Evolutionary conservation across 2,888 invertebrate genomes (phyloP), one percentile per base, ranked within the genome.

Genomic region (Lepidochrysops patricia): DNA sequence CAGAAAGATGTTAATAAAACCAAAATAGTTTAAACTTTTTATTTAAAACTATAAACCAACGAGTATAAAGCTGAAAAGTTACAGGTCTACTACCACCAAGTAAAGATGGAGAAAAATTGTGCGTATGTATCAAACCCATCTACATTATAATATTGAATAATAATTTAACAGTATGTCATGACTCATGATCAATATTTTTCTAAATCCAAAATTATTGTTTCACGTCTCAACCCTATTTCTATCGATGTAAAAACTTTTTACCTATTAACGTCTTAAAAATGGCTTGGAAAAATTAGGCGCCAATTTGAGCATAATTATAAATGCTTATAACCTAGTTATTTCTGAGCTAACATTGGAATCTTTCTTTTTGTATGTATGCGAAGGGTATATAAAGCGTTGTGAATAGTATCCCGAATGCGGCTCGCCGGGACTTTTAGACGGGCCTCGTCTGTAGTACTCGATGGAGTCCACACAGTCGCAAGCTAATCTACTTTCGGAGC

Each of bases 401-500:
- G 88, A 76, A 65, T 89, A 89, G 68, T 88, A 89, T 3, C 77
- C 76, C 1, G 80, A 70, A 60, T 84, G 82, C 1, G 75, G 63
- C 4, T 87, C 86, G 4, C 72, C 80, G 0, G 85, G 76, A 61
- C 79, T 85, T 62, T 86, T 84, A 49, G 69, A 70, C 26, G 73
- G 68, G 58, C 72, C 80, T 62, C 83, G 73, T 23, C 87, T 79
- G 63, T 87, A 87, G 64, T 85, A 87, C 58, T 86, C 86, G 1
- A 79, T 70, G 1, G 81, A 70, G 52, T 89, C 94, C 12, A 92
- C 85, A 72, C 94, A 95, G 63, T 95, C 95, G 74, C 94, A 95
- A 60, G 93, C 93, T 4, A 93, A 76, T 70, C 93, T 92, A 2
- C 92, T 92, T 70, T 95, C 94, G 0, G 93, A 90, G 0, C 92